Evolutionary conservation across 2,797 vertebrate genomes (phyloP).

Genomic region (Pteronotus mesoamericanus): DNA sequence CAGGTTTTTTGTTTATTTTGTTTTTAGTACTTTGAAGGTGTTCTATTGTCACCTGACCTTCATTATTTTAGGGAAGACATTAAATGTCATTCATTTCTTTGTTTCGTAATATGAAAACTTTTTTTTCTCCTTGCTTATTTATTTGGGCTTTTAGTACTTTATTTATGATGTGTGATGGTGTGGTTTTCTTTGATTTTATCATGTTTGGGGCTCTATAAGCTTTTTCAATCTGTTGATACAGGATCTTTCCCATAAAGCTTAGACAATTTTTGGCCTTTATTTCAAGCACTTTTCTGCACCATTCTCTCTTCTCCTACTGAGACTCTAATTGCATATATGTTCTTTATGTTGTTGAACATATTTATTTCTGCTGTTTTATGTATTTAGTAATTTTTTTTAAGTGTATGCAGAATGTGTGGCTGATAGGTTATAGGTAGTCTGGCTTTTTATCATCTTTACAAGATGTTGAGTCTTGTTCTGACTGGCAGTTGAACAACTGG

Average conservation of each 20-base stretch:
- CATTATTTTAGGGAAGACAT: background rate
- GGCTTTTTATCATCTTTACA: background rate
- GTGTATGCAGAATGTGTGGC: background rate
- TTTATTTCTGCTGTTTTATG: background rate
- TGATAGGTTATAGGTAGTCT: background rate
- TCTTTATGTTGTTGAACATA: background rate
- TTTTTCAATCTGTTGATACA: background rate
- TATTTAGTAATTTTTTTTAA: background rate
- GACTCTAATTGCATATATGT: background rate
- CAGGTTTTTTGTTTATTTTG: background rate
- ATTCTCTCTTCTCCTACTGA: background rate
- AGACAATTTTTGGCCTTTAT: background rate
- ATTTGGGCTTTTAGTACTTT: background rate
- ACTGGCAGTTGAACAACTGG: background rate
- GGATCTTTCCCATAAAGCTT: background rate
- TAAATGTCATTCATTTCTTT: background rate
- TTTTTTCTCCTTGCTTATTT: background rate
- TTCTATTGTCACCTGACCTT: background rate
- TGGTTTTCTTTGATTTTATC: background rate
- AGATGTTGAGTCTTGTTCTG: background rate
- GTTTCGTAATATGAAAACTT: background rate
- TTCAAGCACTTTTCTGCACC: background rate
- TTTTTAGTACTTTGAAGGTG: background rate
- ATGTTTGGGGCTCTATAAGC: background rate
- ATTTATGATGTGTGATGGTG: too few species aligned